phyloP scores from a whole-genome alignment of 2,888 invertebrate genomes.

The Mylabris sibirica region DNA sequence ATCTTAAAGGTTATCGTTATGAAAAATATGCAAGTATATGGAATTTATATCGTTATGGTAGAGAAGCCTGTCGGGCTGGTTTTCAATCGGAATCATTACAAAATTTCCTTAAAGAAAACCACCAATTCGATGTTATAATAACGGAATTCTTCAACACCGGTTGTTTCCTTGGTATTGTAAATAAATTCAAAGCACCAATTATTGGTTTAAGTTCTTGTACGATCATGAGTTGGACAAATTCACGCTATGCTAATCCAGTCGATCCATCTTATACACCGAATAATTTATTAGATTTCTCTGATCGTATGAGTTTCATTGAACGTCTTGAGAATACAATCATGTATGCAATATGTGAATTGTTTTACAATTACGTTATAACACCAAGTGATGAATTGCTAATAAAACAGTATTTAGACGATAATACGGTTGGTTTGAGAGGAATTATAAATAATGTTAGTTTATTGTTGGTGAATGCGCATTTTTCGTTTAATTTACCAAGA shows the following conservation, averaged over 20 bases:
- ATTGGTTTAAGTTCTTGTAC: constrained; percentile 65
- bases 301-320: constrained; percentile 54
- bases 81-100: constrained; percentile 51
- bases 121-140: constrained; percentile 71
- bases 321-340: constrained; percentile 59
- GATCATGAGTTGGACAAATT: constrained; percentile 62
- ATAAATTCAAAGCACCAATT: constrained; percentile 66
- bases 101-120: constrained; percentile 57
- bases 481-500: constrained; percentile 59
- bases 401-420: constrained; percentile 46
- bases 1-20: constrained; percentile 17
- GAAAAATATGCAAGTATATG: constrained; percentile 28
- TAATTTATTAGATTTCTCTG: constrained; percentile 58
- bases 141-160: constrained; percentile 77
- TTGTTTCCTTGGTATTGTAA: constrained; percentile 72
- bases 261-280: constrained; percentile 63
- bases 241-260: constrained; percentile 63
- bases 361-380: constrained; percentile 37
- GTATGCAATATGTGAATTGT: constrained; percentile 31
- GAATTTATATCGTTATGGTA: constrained; percentile 19
- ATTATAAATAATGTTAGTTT: constrained; percentile 61
- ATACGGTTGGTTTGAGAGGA: constrained; percentile 60
- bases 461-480: constrained; percentile 62
- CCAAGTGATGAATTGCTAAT: constrained; percentile 39
- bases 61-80: constrained; percentile 30